Evolutionary conservation across 2,888 invertebrate species (phyloP), one percentile per base, ranked within the genome.

Genomic region (Agrilus mali): DNA sequence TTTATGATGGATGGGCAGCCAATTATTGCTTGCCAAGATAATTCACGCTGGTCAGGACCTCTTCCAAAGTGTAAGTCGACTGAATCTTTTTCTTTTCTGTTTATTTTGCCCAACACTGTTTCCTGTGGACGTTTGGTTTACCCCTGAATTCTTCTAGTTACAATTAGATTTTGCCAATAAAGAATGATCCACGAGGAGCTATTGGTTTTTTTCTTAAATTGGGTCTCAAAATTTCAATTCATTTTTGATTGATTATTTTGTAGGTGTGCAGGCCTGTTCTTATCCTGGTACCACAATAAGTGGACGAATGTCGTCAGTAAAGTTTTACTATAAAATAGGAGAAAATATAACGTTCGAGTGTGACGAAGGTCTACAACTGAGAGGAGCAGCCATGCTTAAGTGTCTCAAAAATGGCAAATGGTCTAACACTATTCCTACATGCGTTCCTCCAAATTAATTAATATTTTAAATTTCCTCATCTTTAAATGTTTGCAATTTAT

Each of bases 1-100:
- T 88, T 80, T 65, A 87, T 90, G 75, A 80, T 90, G 75, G 87
- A 88, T 63, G 90, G 92, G 2, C 78, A 86, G 54, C 86, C 88
- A n/a, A 87, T 89, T 53, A 78, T 88, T 40, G 86, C 88, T 16
- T 92, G 92, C 64, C 87, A 88, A 68, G 86, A 87, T 58, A 86
- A 81, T 60, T 87, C 87, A 7, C 73, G 84, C 46, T 90, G 90
- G 87, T 86, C 86, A 43, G 83, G 85, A 38, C 79, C 80, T 36
- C 71, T 83, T 20, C 87, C 88, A n/a, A 85, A 86, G 65, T 89
- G 88, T 83, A 63, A 74, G 75, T 41, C 33, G 12, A 37, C 7
- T 20, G 20, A 17, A n/a, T n/a, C n/a, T n/a, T n/a, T n/a, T n/a
- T n/a, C n/a, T n/a, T n/a, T n/a, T n/a, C n/a, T n/a, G n/a, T n/a